Conservation (phyloP, 2,888 invertebrate species). For the Sclerodermus sp. region DNA sequence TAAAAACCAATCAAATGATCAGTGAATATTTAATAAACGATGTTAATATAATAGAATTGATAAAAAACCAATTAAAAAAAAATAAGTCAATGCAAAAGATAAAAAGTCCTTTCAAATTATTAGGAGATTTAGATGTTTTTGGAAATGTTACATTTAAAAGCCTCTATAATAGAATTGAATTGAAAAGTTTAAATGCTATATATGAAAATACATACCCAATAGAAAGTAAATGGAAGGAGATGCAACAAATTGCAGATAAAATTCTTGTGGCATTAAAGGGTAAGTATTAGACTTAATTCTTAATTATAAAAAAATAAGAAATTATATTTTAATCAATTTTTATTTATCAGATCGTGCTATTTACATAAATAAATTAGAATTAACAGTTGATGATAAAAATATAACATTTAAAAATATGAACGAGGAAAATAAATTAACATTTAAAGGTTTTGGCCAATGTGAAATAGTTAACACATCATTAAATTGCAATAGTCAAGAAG, state of each 20-base stretch:
- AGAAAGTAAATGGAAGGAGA: slow-evolving; percentile 1
- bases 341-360: slow-evolving; percentile 20
- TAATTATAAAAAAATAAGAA: not conserved
- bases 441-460: slow-evolving; percentile 17
- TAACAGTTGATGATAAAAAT: slow-evolving; percentile 12
- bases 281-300: slow-evolving; percentile 17
- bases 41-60: slow-evolving; percentile 30
- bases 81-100: slow-evolving; percentile 26
- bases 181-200: slow-evolving; percentile 16
- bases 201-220: slow-evolving; percentile 4
- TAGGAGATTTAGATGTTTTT: slow-evolving; percentile 26
- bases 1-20: slow-evolving; percentile 27
- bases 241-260: slow-evolving; percentile 15
- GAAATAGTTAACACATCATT: slow-evolving; percentile 4
- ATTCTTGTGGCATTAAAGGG: slow-evolving; percentile 31
- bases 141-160: slow-evolving; percentile 36
- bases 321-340: not conserved
- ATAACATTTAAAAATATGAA: not conserved
- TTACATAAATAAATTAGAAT: slow-evolving; percentile 32
- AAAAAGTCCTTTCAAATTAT: slow-evolving; percentile 25
- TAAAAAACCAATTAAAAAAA: slow-evolving; percentile 32
- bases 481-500: slow-evolving; percentile 11
- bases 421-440: slow-evolving; percentile 1
- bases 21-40: slow-evolving; percentile 36
- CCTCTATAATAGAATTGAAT: slow-evolving; percentile 23